phyloP scores from a whole-genome alignment of 2,113 vertebrate genomes.

The Grallaria varia region DNA sequence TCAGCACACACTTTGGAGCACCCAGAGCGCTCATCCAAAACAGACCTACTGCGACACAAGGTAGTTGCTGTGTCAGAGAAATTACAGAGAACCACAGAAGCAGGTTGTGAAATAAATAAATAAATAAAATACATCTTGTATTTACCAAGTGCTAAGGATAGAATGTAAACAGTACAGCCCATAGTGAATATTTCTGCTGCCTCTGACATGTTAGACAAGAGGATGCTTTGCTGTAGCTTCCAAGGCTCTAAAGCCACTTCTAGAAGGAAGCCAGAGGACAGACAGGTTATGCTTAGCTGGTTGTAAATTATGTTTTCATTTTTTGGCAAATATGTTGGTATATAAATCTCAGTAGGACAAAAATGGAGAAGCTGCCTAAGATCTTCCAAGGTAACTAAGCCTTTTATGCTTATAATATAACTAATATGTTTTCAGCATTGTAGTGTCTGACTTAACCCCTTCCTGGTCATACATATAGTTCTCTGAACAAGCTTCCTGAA shows the following conservation, averaged over 20 bases:
- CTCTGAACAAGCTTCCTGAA: background rate
- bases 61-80: background rate
- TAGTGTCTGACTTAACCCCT: background rate
- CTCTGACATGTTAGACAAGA: background rate
- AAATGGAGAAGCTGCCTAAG: background rate
- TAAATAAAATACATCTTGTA: background rate
- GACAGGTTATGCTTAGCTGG: background rate
- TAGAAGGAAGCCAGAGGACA: background rate
- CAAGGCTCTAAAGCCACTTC: background rate
- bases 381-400: background rate
- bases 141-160: background rate
- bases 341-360: background rate
- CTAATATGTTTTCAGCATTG: background rate
- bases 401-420: background rate
- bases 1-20: background rate
- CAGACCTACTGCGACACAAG: background rate
- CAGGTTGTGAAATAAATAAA: background rate
- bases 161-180: background rate
- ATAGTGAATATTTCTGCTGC: background rate
- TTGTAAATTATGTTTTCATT: background rate
- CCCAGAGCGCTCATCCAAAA: background rate
- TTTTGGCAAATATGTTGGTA: background rate
- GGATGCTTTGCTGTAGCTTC: background rate
- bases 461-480: background rate
- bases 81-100: background rate